Evolutionary conservation across 2,113 vertebrate genomes (phyloP).

Genomic region (Thamnophis sirtalis): DNA sequence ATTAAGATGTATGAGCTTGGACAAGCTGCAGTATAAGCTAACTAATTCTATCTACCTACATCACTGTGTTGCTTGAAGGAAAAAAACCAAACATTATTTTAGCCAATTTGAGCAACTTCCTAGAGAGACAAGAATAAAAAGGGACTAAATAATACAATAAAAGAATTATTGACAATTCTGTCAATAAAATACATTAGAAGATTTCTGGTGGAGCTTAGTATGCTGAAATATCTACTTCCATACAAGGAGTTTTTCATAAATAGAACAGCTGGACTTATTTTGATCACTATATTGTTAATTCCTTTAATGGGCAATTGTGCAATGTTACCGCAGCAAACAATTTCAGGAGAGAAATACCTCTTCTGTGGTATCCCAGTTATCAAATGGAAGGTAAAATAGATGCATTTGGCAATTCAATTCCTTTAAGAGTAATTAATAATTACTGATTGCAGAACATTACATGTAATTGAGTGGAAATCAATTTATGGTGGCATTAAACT

Average conservation of each 20-base stretch:
- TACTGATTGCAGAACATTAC: slow-evolving; percentile 18
- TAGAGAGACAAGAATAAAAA: background rate
- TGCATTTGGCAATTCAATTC: slow-evolving; percentile 35
- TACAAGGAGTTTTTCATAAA: background rate
- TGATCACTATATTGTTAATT: slow-evolving; percentile 24
- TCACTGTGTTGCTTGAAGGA: background rate
- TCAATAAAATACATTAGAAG: background rate
- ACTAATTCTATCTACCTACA: background rate
- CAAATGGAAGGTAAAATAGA: slow-evolving; percentile 42
- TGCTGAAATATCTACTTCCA: background rate
- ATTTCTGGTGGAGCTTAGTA: background rate
- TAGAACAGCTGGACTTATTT: slow-evolving; percentile 28
- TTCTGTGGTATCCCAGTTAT: slow-evolving; percentile 28
- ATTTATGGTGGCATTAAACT: slow-evolving; percentile 16
- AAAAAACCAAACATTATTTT: background rate
- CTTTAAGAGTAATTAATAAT: slow-evolving; percentile 35
- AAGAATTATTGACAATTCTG: background rate
- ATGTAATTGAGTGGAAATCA: slow-evolving; percentile 30
- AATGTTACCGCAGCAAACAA: slow-evolving; percentile 26
- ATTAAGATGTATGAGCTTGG: background rate
- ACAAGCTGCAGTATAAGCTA: background rate
- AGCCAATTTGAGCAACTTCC: background rate
- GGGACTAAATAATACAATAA: background rate
- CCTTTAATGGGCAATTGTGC: background rate
- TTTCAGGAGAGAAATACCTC: slow-evolving; percentile 38